Conservation (phyloP, 2,113 vertebrate genomes). For the Syrrhaptes paradoxus region DNA sequence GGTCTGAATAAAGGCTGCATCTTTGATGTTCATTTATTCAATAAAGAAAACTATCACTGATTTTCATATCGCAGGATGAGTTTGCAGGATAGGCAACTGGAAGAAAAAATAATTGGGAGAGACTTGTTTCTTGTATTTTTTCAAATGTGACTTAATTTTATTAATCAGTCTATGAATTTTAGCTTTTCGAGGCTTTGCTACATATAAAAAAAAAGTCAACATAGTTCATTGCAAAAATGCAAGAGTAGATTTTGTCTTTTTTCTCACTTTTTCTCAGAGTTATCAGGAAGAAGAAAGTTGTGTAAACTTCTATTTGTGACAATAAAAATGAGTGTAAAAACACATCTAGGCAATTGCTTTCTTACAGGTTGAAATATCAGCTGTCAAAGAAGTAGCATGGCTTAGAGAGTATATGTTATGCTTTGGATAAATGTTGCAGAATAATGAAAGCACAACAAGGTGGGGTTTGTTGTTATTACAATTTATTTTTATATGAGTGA, state of each 20-base stretch:
- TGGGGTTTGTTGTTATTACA: not conserved
- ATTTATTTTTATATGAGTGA: not conserved
- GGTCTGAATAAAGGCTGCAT: not conserved
- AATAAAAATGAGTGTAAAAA: not conserved
- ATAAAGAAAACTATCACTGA: not conserved
- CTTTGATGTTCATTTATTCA: not conserved
- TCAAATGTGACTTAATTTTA: not conserved
- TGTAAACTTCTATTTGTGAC: not conserved
- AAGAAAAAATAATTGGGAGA: not conserved
- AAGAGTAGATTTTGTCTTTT: not conserved
- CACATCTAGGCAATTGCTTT: not conserved
- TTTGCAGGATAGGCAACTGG: not conserved
- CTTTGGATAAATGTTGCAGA: not conserved
- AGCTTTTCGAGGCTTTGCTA: not conserved
- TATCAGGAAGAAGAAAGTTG: not conserved
- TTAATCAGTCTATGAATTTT: not conserved
- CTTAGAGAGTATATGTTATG: not conserved
- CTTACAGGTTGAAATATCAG: not conserved
- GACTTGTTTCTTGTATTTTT: not conserved
- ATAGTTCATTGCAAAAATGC: not conserved
- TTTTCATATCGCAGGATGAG: not conserved
- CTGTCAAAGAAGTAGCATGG: not conserved
- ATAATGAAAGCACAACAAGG: not conserved
- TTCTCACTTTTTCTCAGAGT: not conserved
- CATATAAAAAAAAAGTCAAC: not conserved